Evolutionary conservation across 37 sponge, comb jelly and placozoan species (phyloP).

Genomic region (Ephydatia muelleri): DNA sequence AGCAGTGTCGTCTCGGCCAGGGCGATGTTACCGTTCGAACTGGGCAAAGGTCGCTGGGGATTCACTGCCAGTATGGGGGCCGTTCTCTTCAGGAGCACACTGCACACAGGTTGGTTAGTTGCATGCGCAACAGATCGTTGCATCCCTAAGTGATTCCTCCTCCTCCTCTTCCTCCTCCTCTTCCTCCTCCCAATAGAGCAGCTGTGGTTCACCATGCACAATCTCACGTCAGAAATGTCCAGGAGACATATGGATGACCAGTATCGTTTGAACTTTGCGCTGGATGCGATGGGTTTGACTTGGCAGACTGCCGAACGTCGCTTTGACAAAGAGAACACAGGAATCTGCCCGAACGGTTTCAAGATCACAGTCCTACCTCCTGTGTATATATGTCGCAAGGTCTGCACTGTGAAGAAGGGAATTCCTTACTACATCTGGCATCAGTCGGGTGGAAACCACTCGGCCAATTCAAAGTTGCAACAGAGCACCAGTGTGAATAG

Average conservation of each 20-base stretch:
- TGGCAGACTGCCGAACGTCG: neutral
- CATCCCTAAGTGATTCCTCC: neutral
- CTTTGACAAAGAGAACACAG: slow-evolving; percentile 9
- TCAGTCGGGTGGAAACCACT: slow-evolving; percentile 7
- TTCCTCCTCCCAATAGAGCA: neutral
- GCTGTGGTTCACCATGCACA: slow-evolving; percentile 12
- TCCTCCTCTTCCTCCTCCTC: neutral
- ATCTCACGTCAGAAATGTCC: neutral
- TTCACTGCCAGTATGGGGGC: slow-evolving; percentile 53
- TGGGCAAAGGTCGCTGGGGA: slow-evolving; percentile 32
- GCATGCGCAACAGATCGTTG: neutral
- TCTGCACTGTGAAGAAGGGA: neutral
- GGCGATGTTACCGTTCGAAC: slow-evolving; percentile 42
- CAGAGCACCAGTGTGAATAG: neutral
- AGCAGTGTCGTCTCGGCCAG: slow-evolving; percentile 14
- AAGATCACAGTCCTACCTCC: slow-evolving; percentile 12
- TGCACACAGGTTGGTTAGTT: slow-evolving; percentile 19
- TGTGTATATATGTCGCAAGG: slow-evolving; percentile 2
- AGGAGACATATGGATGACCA: slow-evolving; percentile 1
- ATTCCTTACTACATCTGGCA: slow-evolving; percentile 6
- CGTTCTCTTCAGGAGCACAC: slow-evolving; percentile 16
- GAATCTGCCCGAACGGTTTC: neutral
- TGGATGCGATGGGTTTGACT: neutral
- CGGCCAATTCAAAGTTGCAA: neutral
- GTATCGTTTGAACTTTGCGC: slow-evolving; percentile 17